Conservation (phyloP, 2,113 vertebrate species). For the Cyprinodon tularosa region DNA sequence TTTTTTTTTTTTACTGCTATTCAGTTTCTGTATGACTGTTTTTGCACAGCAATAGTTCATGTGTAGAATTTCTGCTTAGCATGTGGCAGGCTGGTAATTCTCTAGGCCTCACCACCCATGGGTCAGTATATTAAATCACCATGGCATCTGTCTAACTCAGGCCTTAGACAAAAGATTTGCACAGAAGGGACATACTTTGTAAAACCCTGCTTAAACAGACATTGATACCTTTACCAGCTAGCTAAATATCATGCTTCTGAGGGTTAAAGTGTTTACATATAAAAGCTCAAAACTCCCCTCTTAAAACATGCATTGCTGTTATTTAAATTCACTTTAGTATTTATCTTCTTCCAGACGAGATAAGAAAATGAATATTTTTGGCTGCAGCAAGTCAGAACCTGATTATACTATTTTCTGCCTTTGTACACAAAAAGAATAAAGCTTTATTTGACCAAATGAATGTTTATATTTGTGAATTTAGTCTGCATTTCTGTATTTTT, state of each 20-base stretch:
- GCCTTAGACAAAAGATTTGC: slow-evolving; percentile 62
- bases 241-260: background rate
- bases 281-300: background rate
- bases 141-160: slow-evolving; percentile 42
- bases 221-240: slow-evolving; percentile 21
- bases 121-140: slow-evolving; percentile 44
- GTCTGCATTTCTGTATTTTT: background rate
- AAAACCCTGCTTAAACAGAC: slow-evolving; percentile 29
- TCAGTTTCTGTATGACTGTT: background rate
- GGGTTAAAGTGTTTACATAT: background rate
- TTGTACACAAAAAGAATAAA: slow-evolving; percentile 3
- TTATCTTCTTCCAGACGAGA: slow-evolving; percentile 33
- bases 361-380: slow-evolving; percentile 43
- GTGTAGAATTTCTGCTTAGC: slow-evolving; percentile 11
- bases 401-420: slow-evolving; percentile 13
- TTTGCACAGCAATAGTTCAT: background rate
- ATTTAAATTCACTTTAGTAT: slow-evolving; percentile 50
- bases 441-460: slow-evolving; percentile 4
- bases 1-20: background rate
- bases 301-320: slow-evolving; percentile 17
- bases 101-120: slow-evolving; percentile 32
- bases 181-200: slow-evolving; percentile 20
- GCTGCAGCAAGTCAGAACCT: slow-evolving; percentile 9
- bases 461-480: background rate
- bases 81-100: slow-evolving; percentile 11